Percentiles rank a stretch among this genome's conserved stretches.
phyloP scores from a whole-genome alignment of 2,888 invertebrate species.

The Beris morrisii region DNA sequence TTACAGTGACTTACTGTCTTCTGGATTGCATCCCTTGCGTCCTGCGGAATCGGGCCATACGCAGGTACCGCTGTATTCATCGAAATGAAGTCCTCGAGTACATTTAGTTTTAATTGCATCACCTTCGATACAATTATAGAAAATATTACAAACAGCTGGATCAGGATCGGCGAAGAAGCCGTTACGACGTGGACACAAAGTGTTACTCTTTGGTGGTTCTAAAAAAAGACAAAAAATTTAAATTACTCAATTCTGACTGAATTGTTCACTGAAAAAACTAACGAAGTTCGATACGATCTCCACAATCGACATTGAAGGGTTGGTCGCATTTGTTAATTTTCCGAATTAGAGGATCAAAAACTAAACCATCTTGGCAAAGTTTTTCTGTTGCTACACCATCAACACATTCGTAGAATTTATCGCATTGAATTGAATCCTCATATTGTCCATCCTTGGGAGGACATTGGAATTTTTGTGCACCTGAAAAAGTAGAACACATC shows the following conservation, averaged over 20 bases:
- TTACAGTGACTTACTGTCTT: slow-evolving; percentile 58
- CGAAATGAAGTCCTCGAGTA: slow-evolving; percentile 87
- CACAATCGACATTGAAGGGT: slow-evolving; percentile 89
- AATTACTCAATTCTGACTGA: neutral
- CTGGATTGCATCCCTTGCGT: slow-evolving; percentile 69
- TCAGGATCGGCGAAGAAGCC: slow-evolving; percentile 92
- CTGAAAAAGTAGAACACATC: slow-evolving; percentile 42
- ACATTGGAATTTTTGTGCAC: slow-evolving; percentile 66
- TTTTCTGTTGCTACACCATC: slow-evolving; percentile 74
- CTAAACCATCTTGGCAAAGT: slow-evolving; percentile 84
- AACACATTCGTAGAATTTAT: slow-evolving; percentile 79
- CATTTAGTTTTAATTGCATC: slow-evolving; percentile 77
- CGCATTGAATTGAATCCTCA: slow-evolving; percentile 79
- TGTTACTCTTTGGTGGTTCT: slow-evolving; percentile 76
- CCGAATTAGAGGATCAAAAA: slow-evolving; percentile 82
- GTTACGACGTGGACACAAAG: slow-evolving; percentile 79
- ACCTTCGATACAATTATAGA: slow-evolving; percentile 88
- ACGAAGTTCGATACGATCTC: slow-evolving; percentile 85
- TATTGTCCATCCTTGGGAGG: slow-evolving; percentile 81
- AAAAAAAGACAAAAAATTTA: slow-evolving; percentile 38
- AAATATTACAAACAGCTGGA: slow-evolving; percentile 76
- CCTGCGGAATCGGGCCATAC: slow-evolving; percentile 85
- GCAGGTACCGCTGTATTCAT: slow-evolving; percentile 85
- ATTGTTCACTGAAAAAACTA: slow-evolving; percentile 57
- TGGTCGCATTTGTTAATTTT: slow-evolving; percentile 91